A percentile compares a stretch with the other conserved stretches of the same genome.
phyloP scores from a whole-genome alignment of 2,888 invertebrate species.

The Melieria crassipennis region DNA sequence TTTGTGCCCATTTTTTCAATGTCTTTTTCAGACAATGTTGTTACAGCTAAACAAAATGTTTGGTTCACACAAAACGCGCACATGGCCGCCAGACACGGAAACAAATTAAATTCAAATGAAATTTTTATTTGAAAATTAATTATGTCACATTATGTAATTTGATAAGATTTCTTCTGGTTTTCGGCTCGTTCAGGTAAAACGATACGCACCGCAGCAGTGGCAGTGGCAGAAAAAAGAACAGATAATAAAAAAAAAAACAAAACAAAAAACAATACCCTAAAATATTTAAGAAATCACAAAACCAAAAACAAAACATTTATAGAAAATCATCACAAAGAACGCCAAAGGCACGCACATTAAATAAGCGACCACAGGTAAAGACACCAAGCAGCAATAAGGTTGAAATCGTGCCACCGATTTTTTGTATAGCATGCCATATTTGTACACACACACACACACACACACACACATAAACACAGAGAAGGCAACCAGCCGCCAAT shows the following conservation, averaged over 20 bases:
- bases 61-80: no score
- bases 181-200: conserved; percentile 25
- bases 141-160: conserved; percentile 65
- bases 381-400: no score
- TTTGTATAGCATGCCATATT: no score
- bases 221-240: background rate
- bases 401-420: no score
- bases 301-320: no score
- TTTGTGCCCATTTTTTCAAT: background rate
- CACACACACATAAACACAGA: background rate
- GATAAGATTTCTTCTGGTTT: conserved; percentile 53
- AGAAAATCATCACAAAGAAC: no score
- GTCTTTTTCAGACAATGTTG: background rate
- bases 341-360: no score
- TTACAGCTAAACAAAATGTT: background rate
- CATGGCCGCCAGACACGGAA: background rate
- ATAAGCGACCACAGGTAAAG: no score
- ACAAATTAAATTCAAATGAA: background rate
- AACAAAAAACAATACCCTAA: no score
- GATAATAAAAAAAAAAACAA: background rate
- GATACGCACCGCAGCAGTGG: background rate
- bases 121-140: conserved; percentile 58
- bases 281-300: no score
- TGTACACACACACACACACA: background rate
- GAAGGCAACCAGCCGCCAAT: background rate